phyloP scores from a whole-genome alignment of 2,797 vertebrate species.

The Myotis pilosus region DNA sequence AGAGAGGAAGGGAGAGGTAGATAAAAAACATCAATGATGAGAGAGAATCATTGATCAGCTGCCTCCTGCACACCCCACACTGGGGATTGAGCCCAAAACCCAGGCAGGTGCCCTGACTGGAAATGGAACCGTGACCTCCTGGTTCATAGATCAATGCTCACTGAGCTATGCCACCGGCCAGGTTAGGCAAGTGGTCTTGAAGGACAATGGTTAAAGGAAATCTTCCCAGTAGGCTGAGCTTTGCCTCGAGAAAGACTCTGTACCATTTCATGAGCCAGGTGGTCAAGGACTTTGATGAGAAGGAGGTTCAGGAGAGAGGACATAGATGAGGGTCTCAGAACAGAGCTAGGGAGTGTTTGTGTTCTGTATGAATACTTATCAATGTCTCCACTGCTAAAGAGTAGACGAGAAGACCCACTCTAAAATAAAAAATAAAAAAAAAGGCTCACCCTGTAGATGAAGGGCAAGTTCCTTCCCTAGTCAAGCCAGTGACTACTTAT shows the following conservation, averaged over 20 bases:
- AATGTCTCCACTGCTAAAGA: not conserved
- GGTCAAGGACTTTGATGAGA: not conserved
- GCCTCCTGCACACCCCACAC: too few species aligned
- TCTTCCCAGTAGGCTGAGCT: not conserved
- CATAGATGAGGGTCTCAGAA: not conserved
- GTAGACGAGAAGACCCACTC: not conserved
- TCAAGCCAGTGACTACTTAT: not conserved
- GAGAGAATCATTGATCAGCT: too few species aligned
- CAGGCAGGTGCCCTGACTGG: too few species aligned
- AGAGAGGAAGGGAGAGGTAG: too few species aligned
- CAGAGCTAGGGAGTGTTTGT: not conserved
- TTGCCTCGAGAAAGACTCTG: not conserved
- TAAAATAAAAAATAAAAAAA: not conserved
- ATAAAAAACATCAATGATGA: too few species aligned
- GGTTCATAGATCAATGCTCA: too few species aligned
- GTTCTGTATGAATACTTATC: not conserved
- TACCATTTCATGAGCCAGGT: not conserved
- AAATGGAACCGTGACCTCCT: too few species aligned
- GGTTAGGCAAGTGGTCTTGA: not conserved
- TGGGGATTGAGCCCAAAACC: too few species aligned
- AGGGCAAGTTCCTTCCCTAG: not conserved
- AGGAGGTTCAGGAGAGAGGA: not conserved
- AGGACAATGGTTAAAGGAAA: not conserved
- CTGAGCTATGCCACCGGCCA: too few species aligned
- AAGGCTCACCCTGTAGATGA: not conserved